phyloP scores from a whole-genome alignment of 1,140 invertebrate genomes.

The Oreohelix idahoensis region DNA sequence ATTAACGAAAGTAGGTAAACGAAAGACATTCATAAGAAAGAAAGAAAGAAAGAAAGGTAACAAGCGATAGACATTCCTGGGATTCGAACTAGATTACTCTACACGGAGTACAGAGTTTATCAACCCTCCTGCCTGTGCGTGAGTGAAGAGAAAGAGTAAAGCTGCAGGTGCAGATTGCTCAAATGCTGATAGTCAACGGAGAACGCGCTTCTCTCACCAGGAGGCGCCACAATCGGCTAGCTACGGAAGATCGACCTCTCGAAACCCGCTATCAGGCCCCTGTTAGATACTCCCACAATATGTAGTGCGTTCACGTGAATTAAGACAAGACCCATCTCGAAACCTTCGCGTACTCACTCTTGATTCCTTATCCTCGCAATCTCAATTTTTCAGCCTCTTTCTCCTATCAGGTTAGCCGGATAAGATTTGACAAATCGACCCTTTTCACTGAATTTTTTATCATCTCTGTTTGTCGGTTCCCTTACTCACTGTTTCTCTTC shows the following conservation, averaged over 20 bases:
- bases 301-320: not conserved
- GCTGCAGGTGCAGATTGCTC: not conserved
- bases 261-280: not conserved
- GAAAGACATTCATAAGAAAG: no score
- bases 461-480: not conserved
- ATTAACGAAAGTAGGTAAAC: no score
- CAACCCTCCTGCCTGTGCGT: not conserved
- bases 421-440: not conserved
- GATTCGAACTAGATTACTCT: no score
- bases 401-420: not conserved
- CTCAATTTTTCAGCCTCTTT: not conserved
- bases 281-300: not conserved
- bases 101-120: no score
- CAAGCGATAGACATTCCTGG: no score
- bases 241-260: not conserved
- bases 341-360: no score
- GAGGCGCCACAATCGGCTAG: not conserved
- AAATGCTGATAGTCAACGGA: not conserved
- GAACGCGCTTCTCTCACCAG: not conserved
- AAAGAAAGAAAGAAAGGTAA: no score
- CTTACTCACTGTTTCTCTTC: no score
- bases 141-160: not conserved
- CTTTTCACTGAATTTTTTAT: not conserved
- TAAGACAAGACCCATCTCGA: not conserved
- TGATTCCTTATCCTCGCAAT: not conserved